Base-by-base conservation (phyloP, 2,797 vertebrate species). In the Sciurus carolinensis region DNA sequence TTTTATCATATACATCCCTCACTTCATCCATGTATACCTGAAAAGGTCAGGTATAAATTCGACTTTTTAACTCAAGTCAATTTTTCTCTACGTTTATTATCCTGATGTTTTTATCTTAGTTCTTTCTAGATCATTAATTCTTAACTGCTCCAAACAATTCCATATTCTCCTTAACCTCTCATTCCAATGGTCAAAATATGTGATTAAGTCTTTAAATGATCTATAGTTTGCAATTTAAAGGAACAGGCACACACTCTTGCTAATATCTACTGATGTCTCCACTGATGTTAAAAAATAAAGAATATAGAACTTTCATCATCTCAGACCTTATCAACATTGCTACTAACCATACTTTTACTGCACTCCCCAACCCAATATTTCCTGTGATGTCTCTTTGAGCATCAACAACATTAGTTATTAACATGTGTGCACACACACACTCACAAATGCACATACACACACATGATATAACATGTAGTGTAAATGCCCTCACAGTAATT, bases 51-150 rank as follows among this genome's bases (percentile, higher is more conserved):
- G 30, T 52, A 87, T 67, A 76, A 86, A 76, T 13, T 85, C 10
- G 95, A 83, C 59, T 87, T 89, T 88, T 79, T 72, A 95, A 96
- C 30, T 79, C 86, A 87, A n/a, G 64, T 90, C 59, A 87, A 91
- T 52, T 54, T 67, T 89, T 76, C 36, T 72, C 59, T 92, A 39
- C 39, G 64, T 75, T 82, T 81, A 83, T 84, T 73, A 90, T n/a
- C 17, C 80, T 92, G 85, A 89, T 11, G 14, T 66, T 95, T 66
- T 90, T 72, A 82, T 57, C 52, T 87, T 91, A 79, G 87, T 82
- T 92, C 13, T 86, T 93, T 72, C 67, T 72, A n/a, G 36, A 64
- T 82, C n/a, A 94, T 69, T 96, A 96, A 89, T 93, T 87, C 14
- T 67, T 44, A 91, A 92, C 9, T 85, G 76, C 13, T 79, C 33